phyloP scores from a whole-genome alignment of 1,140 invertebrate genomes.

The Rhopalosiphum padi region DNA sequence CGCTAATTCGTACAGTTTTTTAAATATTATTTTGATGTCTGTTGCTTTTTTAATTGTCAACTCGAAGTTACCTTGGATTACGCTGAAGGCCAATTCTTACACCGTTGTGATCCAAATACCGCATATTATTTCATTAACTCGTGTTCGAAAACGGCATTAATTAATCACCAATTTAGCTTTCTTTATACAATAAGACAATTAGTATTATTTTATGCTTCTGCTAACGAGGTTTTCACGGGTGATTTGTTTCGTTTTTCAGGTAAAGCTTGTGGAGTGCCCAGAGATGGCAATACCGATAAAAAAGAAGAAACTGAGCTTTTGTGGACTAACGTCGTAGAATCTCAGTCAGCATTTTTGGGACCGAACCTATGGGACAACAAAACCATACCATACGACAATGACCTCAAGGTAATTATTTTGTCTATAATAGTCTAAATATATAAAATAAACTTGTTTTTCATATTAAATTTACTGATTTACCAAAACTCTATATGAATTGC shows the following conservation, averaged over 20 bases:
- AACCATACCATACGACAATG: conserved; percentile 84
- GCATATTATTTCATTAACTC: not conserved
- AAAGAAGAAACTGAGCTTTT: conserved; percentile 83
- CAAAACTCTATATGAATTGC: too few relatives aligned
- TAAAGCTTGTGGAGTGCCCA: conserved; percentile 61
- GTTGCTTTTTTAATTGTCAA: conserved; percentile 8
- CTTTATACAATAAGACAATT: not conserved
- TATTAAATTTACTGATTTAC: too few relatives aligned
- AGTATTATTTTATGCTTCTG: not conserved
- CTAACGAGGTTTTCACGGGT: not conserved
- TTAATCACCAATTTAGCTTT: not conserved
- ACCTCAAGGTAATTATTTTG: conserved; percentile 83
- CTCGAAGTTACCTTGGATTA: not conserved
- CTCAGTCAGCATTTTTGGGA: conserved; percentile 90
- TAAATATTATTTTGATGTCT: not conserved
- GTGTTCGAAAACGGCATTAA: not conserved
- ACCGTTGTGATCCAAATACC: conserved; percentile 1
- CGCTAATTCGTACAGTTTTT: not conserved
- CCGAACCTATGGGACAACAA: conserved; percentile 91
- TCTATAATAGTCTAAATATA: not conserved
- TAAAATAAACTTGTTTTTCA: too few relatives aligned
- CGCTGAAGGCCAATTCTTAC: not conserved
- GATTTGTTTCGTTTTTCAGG: conserved; percentile 60
- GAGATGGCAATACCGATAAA: conserved; percentile 69
- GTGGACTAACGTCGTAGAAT: conserved; percentile 80